Percentiles rank a stretch among this genome's conserved stretches.
Conservation (phyloP, 1,140 invertebrate species). For the Drosophila sechellia region DNA sequence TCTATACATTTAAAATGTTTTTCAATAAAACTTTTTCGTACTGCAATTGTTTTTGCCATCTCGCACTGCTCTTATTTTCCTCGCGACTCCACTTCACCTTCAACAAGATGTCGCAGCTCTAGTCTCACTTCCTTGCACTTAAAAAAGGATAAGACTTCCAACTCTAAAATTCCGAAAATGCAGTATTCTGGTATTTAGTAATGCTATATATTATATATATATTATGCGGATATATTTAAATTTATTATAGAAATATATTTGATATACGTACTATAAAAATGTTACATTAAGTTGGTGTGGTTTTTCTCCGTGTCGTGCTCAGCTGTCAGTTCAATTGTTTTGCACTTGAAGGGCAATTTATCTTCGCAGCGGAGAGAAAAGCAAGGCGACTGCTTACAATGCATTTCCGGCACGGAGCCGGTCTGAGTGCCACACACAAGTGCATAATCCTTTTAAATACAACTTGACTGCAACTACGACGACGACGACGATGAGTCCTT, state of each 20-base stretch:
- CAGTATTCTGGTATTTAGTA: no score
- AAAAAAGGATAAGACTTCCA: not conserved
- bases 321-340: conserved; percentile 72
- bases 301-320: conserved; percentile 16
- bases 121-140: conserved; percentile 5
- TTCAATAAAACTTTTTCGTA: conserved; percentile 76
- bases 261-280: no score
- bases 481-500: conserved; percentile 39
- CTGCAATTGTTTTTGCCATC: conserved; percentile 67
- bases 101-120: conserved; percentile 41
- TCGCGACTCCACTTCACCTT: conserved; percentile 36
- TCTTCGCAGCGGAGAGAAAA: conserved; percentile 50
- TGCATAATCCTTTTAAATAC: conserved; percentile 80
- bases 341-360: conserved; percentile 74
- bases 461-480: conserved; percentile 49
- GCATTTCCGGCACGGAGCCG: conserved; percentile 58
- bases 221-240: not conserved
- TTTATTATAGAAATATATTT: no score
- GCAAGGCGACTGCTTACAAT: conserved; percentile 68
- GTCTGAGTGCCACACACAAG: conserved; percentile 62
- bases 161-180: not conserved
- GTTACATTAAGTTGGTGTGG: not conserved
- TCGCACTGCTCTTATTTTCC: conserved; percentile 43
- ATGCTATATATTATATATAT: not conserved
- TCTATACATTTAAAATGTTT: conserved; percentile 78